These are phyloP conservation scores for Rhea pennata DNA, from an alignment of 2,113 vertebrate genomes.

Conservation along the genomic window DNA sequence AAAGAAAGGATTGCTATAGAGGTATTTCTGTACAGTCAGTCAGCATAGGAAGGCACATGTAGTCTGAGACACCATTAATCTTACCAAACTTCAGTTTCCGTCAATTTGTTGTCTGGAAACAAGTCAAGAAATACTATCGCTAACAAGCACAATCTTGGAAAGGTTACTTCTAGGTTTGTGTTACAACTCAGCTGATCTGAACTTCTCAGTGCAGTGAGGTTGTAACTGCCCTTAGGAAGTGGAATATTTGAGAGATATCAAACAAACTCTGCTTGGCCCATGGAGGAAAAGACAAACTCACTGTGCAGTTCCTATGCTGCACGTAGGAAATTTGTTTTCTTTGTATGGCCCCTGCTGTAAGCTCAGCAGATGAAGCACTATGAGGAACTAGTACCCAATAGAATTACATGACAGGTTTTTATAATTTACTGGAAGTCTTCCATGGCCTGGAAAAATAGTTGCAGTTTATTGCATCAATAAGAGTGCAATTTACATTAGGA, in stretches of 20 bases:
- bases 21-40: background rate
- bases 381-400: background rate
- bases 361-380: background rate
- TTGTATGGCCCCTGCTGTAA: background rate
- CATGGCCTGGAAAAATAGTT: constrained; percentile 21
- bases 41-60: background rate
- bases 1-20: background rate
- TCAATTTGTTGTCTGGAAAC: background rate
- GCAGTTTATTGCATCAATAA: constrained; percentile 48
- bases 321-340: background rate
- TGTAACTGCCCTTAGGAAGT: rapidly evolving
- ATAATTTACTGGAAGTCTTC: constrained; percentile 27
- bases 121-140: background rate
- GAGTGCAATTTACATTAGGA: constrained; percentile 30
- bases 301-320: background rate
- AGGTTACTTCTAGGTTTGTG: background rate
- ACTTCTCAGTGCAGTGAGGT: background rate
- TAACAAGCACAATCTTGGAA: background rate
- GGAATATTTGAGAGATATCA: background rate
- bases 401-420: constrained; percentile 24
- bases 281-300: background rate
- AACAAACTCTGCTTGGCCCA: background rate
- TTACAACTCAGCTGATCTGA: background rate
- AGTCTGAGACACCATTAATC: background rate
- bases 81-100: background rate